phyloP scores from a whole-genome alignment of 2,113 vertebrate genomes.

The Ammodytes marinus region DNA sequence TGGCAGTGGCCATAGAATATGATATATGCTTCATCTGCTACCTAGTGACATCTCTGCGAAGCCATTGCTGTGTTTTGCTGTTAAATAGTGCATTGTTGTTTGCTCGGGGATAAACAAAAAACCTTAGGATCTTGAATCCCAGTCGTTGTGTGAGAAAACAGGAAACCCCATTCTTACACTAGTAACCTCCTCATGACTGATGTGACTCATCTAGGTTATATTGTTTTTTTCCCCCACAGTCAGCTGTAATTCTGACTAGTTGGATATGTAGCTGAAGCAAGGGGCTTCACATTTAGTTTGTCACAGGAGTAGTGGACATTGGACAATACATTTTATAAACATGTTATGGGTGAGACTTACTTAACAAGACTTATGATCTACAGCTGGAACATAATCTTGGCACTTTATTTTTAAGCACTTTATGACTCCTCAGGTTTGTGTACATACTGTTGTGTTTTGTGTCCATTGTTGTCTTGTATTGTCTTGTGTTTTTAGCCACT shows the following conservation, averaged over 20 bases:
- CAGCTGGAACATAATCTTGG: not conserved
- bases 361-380: no score
- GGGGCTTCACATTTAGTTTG: not conserved
- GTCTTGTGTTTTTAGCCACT: no score
- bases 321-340: not conserved
- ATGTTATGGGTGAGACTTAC: no score
- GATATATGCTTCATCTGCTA: not conserved
- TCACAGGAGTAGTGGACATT: not conserved
- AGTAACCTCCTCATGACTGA: not conserved
- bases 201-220: slow-evolving; percentile 14
- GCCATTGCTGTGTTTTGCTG: slow-evolving; percentile 6
- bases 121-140: not conserved
- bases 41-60: slow-evolving; percentile 2
- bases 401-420: no score
- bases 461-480: no score
- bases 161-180: not conserved
- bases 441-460: no score
- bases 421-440: no score
- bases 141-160: not conserved
- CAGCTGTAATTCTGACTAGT: not conserved
- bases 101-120: slow-evolving; percentile 20
- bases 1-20: not conserved
- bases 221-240: slow-evolving; percentile 34
- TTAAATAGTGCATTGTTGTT: slow-evolving; percentile 35
- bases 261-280: not conserved